Conservation (phyloP, 2,888 invertebrate species). For the Plebejus anna region DNA sequence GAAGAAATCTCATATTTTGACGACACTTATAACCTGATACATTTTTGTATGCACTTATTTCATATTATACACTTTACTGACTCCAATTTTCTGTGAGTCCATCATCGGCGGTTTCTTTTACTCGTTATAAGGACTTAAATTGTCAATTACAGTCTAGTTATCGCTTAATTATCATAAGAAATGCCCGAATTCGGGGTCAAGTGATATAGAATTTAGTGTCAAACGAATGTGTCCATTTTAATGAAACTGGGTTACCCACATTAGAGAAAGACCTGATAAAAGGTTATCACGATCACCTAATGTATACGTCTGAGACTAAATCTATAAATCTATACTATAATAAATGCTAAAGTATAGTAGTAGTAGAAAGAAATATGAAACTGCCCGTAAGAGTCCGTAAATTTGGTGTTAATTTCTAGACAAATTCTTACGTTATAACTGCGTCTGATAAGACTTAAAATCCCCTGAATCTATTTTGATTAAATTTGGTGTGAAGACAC, state of each 20-base stretch:
- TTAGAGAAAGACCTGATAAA: conserved; percentile 63
- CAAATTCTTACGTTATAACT: no score
- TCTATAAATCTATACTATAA: not conserved
- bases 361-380: no score
- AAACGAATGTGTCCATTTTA: conserved; percentile 26
- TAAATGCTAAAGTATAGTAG: no score
- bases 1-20: not conserved
- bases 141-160: not conserved
- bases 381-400: no score
- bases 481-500: no score
- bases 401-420: no score
- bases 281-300: conserved; percentile 1
- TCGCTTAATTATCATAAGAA: conserved; percentile 19
- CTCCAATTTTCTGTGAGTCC: no score
- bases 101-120: not conserved
- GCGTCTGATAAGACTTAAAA: no score
- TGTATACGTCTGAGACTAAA: not conserved
- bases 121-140: not conserved
- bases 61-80: no score
- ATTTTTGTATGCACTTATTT: no score
- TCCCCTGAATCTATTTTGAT: no score
- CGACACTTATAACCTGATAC: no score
- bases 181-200: conserved; percentile 9
- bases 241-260: conserved; percentile 61
- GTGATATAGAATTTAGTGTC: conserved; percentile 24